phyloP scores from a whole-genome alignment of 2,113 vertebrate genomes.

The Maccullochella peelii region DNA sequence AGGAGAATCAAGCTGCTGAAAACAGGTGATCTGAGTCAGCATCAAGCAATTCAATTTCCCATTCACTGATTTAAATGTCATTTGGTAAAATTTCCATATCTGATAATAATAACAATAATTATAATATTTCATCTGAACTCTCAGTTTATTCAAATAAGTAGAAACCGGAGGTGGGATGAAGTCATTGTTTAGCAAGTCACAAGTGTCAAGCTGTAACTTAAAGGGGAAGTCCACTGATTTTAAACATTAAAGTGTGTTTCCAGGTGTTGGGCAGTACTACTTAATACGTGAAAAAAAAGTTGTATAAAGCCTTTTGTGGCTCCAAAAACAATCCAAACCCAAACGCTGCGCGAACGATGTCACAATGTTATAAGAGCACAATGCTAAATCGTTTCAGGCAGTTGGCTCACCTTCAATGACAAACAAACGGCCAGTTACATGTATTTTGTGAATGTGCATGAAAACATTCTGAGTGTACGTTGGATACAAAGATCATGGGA shows the following conservation, averaged over 20 bases:
- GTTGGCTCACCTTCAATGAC: too few relatives aligned
- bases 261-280: too few relatives aligned
- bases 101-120: not conserved
- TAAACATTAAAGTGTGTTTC: too few relatives aligned
- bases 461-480: not conserved
- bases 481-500: not conserved
- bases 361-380: too few relatives aligned
- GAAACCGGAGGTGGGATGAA: not conserved
- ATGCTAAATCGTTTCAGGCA: too few relatives aligned
- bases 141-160: not conserved
- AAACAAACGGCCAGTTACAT: too few relatives aligned
- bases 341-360: too few relatives aligned
- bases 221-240: not conserved
- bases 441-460: too few relatives aligned
- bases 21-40: conserved; percentile 12
- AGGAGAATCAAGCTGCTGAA: conserved; percentile 3
- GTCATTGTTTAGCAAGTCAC: not conserved
- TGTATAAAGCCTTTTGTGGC: too few relatives aligned
- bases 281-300: too few relatives aligned
- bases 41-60: conserved; percentile 5
- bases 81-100: not conserved
- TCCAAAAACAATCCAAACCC: too few relatives aligned
- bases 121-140: not conserved
- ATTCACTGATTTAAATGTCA: conserved; percentile 24
- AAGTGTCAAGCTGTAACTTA: not conserved